A percentile compares a stretch with the other conserved stretches of the same genome.
phyloP scores from a whole-genome alignment of 1,140 invertebrate species.

The Cryptotermes secundus region DNA sequence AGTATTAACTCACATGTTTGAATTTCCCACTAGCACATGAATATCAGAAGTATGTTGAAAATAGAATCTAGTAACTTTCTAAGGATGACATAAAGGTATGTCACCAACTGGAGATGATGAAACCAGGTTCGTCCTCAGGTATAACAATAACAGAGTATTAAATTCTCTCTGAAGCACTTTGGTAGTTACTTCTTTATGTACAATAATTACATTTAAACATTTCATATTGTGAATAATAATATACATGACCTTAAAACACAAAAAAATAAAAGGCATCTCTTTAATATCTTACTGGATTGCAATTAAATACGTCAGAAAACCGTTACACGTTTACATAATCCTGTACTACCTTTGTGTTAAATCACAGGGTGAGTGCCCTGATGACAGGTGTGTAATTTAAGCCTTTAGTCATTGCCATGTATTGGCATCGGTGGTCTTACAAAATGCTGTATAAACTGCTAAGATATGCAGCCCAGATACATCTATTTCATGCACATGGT shows the following conservation, averaged over 20 bases:
- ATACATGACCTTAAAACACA: conserved; percentile 1
- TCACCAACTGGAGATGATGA: too few relatives aligned
- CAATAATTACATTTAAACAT: not conserved
- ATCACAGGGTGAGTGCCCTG: too few relatives aligned
- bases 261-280: not conserved
- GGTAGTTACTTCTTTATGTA: not conserved
- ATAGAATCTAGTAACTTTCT: too few relatives aligned
- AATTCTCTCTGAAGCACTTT: not conserved
- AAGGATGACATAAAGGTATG: too few relatives aligned
- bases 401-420: not conserved
- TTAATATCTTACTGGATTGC: not conserved
- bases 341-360: not conserved
- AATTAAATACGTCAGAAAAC: not conserved
- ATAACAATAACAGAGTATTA: too few relatives aligned
- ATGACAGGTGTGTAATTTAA: not conserved
- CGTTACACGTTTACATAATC: not conserved
- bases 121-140: too few relatives aligned
- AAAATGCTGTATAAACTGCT: not conserved
- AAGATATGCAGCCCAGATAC: not conserved
- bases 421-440: not conserved
- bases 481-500: not conserved
- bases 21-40: too few relatives aligned
- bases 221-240: not conserved
- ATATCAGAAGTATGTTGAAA: too few relatives aligned
- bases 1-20: too few relatives aligned